A percentile compares a stretch with the other conserved stretches of the same genome.
phyloP scores from a whole-genome alignment of 2,113 vertebrate species.

The Leucosticte australis region DNA sequence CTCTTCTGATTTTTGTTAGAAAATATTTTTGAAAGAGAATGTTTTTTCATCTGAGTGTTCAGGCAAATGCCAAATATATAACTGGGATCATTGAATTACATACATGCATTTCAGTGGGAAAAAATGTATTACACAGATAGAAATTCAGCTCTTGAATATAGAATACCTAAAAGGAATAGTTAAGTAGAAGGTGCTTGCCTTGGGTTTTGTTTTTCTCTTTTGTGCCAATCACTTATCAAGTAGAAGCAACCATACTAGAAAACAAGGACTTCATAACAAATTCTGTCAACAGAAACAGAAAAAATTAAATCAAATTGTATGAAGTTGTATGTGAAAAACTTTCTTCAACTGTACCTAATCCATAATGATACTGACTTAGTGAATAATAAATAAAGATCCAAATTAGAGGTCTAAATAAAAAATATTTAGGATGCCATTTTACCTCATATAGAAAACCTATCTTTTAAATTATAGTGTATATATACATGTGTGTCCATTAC shows the following conservation, averaged over 20 bases:
- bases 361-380: neutral
- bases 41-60: neutral
- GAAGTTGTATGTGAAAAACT: neutral
- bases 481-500: neutral
- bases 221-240: neutral
- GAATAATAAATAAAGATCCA: neutral
- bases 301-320: neutral
- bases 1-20: neutral
- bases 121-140: neutral
- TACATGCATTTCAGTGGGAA: neutral
- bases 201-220: neutral
- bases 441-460: neutral
- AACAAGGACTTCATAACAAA: neutral
- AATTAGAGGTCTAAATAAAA: neutral
- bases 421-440: neutral
- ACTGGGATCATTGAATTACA: neutral
- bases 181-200: neutral
- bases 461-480: neutral
- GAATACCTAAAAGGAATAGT: neutral
- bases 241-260: neutral
- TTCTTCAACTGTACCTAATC: neutral
- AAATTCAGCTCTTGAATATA: neutral
- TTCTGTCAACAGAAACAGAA: neutral
- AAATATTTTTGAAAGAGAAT: neutral
- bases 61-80: neutral